A percentile compares a stretch with the other conserved stretches of the same genome.
These are phyloP conservation scores for Tylochromis polylepis DNA, from an alignment of 2,113 vertebrate species.

Conservation along the genomic window DNA sequence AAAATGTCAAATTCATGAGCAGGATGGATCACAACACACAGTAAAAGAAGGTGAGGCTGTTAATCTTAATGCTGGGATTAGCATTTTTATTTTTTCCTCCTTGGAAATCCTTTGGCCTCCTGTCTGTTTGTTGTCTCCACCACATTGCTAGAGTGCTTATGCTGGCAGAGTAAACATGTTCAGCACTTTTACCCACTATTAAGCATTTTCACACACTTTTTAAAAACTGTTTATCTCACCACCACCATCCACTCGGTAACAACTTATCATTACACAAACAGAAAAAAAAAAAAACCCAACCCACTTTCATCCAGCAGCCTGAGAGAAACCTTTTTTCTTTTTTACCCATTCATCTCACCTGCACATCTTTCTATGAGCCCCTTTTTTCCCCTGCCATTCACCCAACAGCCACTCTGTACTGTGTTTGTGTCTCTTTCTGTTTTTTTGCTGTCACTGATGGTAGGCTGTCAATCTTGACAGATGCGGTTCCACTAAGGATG, in stretches of 20 bases:
- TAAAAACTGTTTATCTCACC: slow-evolving; percentile 36
- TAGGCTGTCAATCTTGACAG: slow-evolving; percentile 30
- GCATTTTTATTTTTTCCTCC: slow-evolving; percentile 3
- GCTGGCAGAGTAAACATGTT: slow-evolving; percentile 31
- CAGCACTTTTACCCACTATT: slow-evolving; percentile 26
- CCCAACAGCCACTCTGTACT: neutral
- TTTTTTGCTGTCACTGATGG: slow-evolving; percentile 11
- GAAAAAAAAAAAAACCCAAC: neutral
- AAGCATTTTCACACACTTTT: slow-evolving; percentile 35
- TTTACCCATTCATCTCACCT: neutral
- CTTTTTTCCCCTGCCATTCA: neutral
- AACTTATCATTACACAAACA: slow-evolving; percentile 20
- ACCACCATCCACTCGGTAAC: slow-evolving; percentile 46
- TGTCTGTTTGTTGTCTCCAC: slow-evolving; percentile 1
- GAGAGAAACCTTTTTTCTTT: neutral
- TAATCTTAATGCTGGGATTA: neutral
- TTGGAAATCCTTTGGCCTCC: neutral
- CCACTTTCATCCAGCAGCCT: neutral
- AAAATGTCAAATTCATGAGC: neutral
- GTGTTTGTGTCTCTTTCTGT: neutral
- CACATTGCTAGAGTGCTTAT: slow-evolving; percentile 3
- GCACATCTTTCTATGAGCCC: neutral
- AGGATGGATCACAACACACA: neutral
- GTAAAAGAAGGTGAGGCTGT: neutral
- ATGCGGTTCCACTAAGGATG: slow-evolving; percentile 1